phyloP scores from a whole-genome alignment of 2,113 vertebrate species.

The Pteropus alecto region DNA sequence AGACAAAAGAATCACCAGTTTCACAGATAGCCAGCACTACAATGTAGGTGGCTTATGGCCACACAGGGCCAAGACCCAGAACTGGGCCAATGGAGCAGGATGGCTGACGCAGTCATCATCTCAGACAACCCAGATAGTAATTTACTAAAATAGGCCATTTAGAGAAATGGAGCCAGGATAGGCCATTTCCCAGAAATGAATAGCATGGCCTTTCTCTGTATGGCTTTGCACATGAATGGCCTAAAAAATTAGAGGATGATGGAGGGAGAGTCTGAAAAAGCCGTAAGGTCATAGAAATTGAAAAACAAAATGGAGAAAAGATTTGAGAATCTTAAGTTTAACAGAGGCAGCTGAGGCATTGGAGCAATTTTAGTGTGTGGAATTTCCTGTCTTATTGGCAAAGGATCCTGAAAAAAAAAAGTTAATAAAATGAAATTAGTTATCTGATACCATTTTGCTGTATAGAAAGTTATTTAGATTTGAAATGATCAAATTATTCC shows the following conservation, averaged over 20 bases:
- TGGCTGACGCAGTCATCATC: slow-evolving; percentile 31
- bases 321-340: background rate
- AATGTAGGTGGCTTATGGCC: background rate
- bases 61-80: background rate
- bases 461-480: background rate
- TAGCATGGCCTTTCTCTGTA: slow-evolving; percentile 19
- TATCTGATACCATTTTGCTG: background rate
- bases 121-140: slow-evolving; percentile 12
- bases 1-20: background rate
- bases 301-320: background rate
- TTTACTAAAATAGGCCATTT: slow-evolving; percentile 66
- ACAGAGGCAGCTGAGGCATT: background rate
- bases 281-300: background rate
- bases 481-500: background rate
- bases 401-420: background rate
- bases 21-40: background rate
- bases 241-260: background rate
- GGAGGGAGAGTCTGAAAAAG: background rate
- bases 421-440: background rate
- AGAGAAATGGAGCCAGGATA: slow-evolving; percentile 57
- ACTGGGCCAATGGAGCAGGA: background rate
- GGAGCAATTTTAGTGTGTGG: fast-evolving
- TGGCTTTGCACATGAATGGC: slow-evolving; percentile 14
- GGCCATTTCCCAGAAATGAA: slow-evolving; percentile 57
- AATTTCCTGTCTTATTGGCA: background rate